These are phyloP conservation scores for Blastobasis lacticolella DNA, from an alignment of 2,888 invertebrate genomes.

Conservation along the genomic window DNA sequence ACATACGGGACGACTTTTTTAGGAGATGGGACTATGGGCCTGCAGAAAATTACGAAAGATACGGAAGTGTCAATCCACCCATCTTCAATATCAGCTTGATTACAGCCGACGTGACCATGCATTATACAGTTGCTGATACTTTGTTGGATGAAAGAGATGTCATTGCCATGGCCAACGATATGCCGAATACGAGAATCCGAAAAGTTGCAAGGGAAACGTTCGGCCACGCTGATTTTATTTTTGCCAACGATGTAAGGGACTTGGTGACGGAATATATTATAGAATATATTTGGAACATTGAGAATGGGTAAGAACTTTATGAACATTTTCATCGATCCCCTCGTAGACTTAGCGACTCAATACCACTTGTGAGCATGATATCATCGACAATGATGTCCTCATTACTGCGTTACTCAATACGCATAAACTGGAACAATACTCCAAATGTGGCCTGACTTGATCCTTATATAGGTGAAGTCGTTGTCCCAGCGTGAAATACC, in stretches of 20 bases:
- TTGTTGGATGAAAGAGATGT: constrained; percentile 43
- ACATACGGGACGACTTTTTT: constrained; percentile 40
- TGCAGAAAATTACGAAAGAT: constrained; percentile 26
- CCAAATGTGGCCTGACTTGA: no score
- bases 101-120: constrained; percentile 36
- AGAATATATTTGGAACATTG: constrained; percentile 16
- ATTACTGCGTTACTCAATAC: no score
- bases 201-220: constrained; percentile 39
- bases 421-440: no score
- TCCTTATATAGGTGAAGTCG: no score
- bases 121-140: constrained; percentile 39
- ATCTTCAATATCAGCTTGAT: constrained; percentile 36
- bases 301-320: no score
- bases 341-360: no score
- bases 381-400: no score
- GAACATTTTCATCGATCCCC: no score
- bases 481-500: no score
- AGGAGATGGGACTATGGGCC: constrained; percentile 38
- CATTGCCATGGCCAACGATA: constrained; percentile 36
- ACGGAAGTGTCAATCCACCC: constrained; percentile 35
- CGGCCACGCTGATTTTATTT: constrained; percentile 35
- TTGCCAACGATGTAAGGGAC: constrained; percentile 37
- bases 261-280: constrained; percentile 43
- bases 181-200: constrained; percentile 35
- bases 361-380: no score